Evolutionary conservation across 2,888 invertebrate species (phyloP).

Genomic region (Chalcosyrphus nemorum): DNA sequence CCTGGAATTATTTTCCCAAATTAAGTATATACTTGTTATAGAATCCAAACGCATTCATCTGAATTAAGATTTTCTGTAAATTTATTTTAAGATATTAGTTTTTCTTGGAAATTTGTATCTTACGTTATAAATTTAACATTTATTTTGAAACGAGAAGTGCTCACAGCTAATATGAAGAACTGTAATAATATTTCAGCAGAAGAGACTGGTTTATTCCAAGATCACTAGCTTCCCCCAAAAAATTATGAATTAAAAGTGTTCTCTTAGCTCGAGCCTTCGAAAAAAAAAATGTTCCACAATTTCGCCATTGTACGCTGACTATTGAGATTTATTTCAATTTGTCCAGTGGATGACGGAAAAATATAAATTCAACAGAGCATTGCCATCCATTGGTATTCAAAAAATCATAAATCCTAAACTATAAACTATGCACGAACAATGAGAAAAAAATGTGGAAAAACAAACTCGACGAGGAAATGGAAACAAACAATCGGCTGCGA

Average conservation of each 20-base stretch:
- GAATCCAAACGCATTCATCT: not conserved
- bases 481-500: conserved; percentile 30
- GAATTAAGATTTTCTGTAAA: not conserved
- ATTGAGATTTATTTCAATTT: conserved; percentile 11
- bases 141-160: not conserved
- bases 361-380: conserved; percentile 2
- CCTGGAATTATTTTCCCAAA: not conserved
- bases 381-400: conserved; percentile 11
- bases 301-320: not conserved
- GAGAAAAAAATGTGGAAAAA: not conserved
- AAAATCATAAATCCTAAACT: conserved; percentile 47
- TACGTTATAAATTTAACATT: not conserved
- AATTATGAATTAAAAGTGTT: not conserved
- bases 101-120: not conserved
- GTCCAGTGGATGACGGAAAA: conserved; percentile 3
- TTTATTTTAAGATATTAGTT: not conserved
- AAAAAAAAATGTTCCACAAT: not conserved
- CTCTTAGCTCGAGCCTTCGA: not conserved
- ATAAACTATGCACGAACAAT: conserved; percentile 25
- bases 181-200: too few species aligned
- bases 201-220: too few species aligned
- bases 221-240: too few species aligned
- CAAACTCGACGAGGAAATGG: conserved; percentile 8
- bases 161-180: not conserved
- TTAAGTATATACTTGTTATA: not conserved